Conservation (phyloP, 2,797 vertebrate genomes). For the Lepus oiostolus region DNA sequence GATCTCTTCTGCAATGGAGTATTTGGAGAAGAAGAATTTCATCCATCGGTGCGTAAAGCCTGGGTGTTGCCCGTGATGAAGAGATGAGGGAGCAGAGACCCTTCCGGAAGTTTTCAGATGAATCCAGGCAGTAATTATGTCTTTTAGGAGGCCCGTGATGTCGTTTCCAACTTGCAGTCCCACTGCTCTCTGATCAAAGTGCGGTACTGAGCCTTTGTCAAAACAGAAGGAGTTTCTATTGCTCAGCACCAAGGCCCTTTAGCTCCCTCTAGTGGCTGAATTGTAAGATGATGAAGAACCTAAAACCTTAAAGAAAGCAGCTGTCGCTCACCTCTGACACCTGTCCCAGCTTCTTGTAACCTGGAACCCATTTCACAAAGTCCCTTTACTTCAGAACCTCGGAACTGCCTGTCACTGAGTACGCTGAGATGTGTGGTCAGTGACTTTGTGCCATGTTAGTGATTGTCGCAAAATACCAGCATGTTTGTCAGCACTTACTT, state of each 20-base stretch:
- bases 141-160: neutral
- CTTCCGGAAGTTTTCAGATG: neutral
- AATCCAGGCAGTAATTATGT: constrained; percentile 29
- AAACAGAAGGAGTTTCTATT: neutral
- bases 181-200: constrained; percentile 7
- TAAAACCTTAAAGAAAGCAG: neutral
- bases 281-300: constrained; percentile 54
- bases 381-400: constrained; percentile 19
- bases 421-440: neutral
- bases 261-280: constrained; percentile 60
- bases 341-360: neutral
- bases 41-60: constrained; percentile 94
- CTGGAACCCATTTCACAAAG: constrained; percentile 34
- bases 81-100: neutral
- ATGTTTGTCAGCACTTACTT: neutral
- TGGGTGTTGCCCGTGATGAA: neutral
- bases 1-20: constrained; percentile 99
- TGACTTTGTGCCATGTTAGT: constrained; percentile 20
- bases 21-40: constrained; percentile 99
- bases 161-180: constrained; percentile 20
- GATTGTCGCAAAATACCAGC: neutral
- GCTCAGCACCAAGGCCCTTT: neutral
- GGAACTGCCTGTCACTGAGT: neutral
- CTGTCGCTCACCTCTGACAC: neutral
- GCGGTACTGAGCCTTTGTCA: constrained; percentile 3